A percentile compares a stretch with the other conserved stretches of the same genome.
These are phyloP conservation scores for Diorhabda carinulata DNA, from an alignment of 1,140 invertebrate genomes.

Conservation along the genomic window DNA sequence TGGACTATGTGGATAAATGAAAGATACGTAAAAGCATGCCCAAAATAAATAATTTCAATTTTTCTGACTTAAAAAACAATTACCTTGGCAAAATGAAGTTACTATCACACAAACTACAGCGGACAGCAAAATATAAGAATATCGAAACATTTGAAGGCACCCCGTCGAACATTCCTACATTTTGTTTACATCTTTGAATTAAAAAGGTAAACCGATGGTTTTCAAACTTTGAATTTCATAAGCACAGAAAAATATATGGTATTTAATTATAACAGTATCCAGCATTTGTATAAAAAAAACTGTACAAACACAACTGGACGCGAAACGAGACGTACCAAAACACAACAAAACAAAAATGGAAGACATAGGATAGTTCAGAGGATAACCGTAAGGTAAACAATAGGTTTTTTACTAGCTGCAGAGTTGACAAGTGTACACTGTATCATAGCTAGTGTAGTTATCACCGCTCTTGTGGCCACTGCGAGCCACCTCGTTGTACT, in stretches of 20 bases:
- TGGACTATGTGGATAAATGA: no score
- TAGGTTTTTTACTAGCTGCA: no score
- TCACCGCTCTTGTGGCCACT: no score
- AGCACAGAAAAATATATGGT: neutral
- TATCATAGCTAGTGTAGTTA: no score
- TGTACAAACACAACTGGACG: neutral
- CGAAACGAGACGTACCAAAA: neutral
- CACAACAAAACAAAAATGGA: neutral
- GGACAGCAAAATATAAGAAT: neutral
- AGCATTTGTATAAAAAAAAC: neutral
- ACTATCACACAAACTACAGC: neutral
- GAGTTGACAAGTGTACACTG: no score
- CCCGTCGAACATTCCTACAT: neutral
- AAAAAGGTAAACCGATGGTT: no score
- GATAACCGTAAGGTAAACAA: no score
- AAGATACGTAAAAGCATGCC: no score
- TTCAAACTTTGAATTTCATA: neutral
- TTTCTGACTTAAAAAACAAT: neutral
- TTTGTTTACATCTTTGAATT: constrained; percentile 1
- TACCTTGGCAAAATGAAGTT: neutral
- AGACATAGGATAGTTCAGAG: neutral
- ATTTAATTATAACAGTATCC: neutral
- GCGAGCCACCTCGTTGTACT: no score
- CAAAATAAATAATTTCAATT: no score
- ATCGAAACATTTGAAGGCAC: neutral